Base-by-base conservation (phyloP, 2,113 vertebrate genomes). In the Forbesichthys papilliferus region DNA sequence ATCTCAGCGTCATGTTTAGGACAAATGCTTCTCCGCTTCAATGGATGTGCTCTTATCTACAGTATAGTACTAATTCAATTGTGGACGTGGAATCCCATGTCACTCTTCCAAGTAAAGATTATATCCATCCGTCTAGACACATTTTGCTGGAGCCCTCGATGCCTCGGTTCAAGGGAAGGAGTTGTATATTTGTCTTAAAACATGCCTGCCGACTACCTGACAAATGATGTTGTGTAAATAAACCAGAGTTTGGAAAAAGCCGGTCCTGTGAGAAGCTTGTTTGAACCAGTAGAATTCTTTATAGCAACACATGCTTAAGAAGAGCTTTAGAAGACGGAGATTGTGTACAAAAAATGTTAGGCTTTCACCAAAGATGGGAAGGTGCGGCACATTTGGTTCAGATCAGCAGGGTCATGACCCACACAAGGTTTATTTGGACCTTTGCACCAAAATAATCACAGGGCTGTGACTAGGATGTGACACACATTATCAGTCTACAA, bases 301-400 rank as follows among this genome's bases (percentile, higher is more conserved):
- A 53, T 20, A 74, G 65, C 71, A 74, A 74, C 64, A 67, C 51
- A 67, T 60, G 55, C 57, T 18, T 0, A 62, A 73, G 57, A 73
- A 46, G 46, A 74, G 69, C 74, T 64, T 11, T 67, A 52, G 11
- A 54, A 46, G 79, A 80, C 46, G 54, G 61, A 10, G 9, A 64
- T n/a, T 52, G 62, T 63, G 66, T 11, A 4, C 9, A 20, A 11
- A 4, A 49, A 58, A 20, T 49, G 66, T 63, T 53, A 75, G 68
- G 65, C 34, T 4, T 6, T 71, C 74, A 73, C 75, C 76, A 75
- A 84, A 82, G 78, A 76, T 74, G 33, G 56, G 73, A 80, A 76
- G 85, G 77, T 60, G 33, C 49, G 3, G 78, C 68, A 73, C 88
- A 91, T 91, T 91, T 90, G 88, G 86, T 87, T 92, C 85, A 80